phyloP scores from a whole-genome alignment of 2,113 vertebrate species.

The Pantherophis guttatus region DNA sequence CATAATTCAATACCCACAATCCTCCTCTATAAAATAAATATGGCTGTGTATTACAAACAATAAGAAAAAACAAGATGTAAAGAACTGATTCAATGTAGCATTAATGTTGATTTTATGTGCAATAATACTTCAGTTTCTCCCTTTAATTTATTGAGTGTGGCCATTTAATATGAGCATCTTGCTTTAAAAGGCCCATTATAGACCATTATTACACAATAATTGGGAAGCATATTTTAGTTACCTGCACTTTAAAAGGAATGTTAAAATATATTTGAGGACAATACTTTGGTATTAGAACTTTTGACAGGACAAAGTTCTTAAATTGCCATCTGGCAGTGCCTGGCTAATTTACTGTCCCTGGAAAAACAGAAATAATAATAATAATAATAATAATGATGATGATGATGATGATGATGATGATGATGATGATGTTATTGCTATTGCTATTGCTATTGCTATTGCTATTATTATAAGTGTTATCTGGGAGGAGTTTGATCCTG shows the following conservation, averaged over 20 bases:
- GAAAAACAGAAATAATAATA: too few species aligned
- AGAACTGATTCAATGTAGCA: fast-evolving
- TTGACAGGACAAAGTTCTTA: not conserved
- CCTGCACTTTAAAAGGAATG: not conserved
- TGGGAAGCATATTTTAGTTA: not conserved
- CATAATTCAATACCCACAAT: not conserved
- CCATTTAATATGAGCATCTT: not conserved
- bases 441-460: too few species aligned
- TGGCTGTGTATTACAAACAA: not conserved
- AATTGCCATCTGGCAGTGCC: too few species aligned
- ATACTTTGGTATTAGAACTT: not conserved
- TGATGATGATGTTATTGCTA: too few species aligned
- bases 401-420: too few species aligned
- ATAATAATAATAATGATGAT: too few species aligned
- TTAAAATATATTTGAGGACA: not conserved
- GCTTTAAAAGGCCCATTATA: not conserved
- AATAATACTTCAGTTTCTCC: not conserved
- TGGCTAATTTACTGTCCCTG: too few species aligned
- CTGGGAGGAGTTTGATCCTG: too few species aligned
- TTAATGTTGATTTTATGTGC: not conserved
- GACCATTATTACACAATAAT: not conserved
- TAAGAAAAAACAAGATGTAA: not conserved
- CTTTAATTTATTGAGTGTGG: not conserved
- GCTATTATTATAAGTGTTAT: too few species aligned
- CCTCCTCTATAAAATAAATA: not conserved